A percentile compares a stretch with the other conserved stretches of the same genome.
Conservation (phyloP, 2,113 vertebrate species). For the Tyto alba region DNA sequence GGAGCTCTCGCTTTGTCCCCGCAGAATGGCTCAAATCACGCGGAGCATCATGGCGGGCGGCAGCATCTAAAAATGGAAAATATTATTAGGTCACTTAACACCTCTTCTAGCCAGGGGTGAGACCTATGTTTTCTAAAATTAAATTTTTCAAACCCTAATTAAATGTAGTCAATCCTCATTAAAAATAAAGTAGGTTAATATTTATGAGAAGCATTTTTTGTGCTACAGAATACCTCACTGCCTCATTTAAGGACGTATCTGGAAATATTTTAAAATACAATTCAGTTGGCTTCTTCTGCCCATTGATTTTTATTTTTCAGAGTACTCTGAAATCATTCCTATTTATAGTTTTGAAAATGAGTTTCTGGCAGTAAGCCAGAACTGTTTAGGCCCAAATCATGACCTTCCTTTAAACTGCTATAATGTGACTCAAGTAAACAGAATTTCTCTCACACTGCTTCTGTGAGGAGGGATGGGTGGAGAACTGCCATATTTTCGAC, state of each 20-base stretch:
- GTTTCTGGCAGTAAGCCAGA: constrained; percentile 1
- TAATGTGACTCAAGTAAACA: neutral
- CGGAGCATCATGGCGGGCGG: neutral
- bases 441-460: neutral
- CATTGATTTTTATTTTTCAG: constrained; percentile 20
- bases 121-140: neutral
- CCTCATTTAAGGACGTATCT: neutral
- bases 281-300: neutral
- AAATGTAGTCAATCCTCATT: constrained; percentile 15
- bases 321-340: constrained; percentile 14
- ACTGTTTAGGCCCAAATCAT: constrained; percentile 6
- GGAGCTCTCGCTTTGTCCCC: neutral
- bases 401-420: neutral
- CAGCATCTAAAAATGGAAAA: constrained; percentile 31
- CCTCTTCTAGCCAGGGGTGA: neutral
- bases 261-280: neutral
- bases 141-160: constrained; percentile 29
- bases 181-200: constrained; percentile 35
- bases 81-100: constrained; percentile 21
- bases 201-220: neutral
- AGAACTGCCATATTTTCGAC: neutral
- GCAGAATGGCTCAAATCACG: neutral
- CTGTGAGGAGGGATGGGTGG: neutral
- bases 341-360: constrained; percentile 6
- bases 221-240: neutral